phyloP scores from a whole-genome alignment of 2,113 vertebrate species.

The Semnornis frantzii region DNA sequence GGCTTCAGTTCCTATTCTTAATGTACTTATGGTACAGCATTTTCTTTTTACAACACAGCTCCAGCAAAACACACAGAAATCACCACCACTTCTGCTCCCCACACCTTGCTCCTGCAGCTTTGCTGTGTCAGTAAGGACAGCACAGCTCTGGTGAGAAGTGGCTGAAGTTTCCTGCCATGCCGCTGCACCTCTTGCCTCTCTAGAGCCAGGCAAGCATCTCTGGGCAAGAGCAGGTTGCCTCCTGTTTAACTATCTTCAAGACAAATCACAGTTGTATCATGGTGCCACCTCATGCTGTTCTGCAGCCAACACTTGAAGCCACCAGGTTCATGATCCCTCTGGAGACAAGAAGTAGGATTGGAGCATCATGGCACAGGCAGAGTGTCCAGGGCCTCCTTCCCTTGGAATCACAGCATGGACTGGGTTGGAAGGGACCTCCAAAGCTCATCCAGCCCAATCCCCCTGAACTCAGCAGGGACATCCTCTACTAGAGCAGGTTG shows the following conservation, averaged over 20 bases:
- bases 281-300: not conserved
- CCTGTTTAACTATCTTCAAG: not conserved
- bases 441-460: too few species aligned
- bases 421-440: too few species aligned
- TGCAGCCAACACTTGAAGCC: not conserved
- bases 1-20: slow-evolving; percentile 43
- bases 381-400: not conserved
- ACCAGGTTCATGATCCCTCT: not conserved
- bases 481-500: too few species aligned
- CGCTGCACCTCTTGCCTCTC: not conserved
- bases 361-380: not conserved
- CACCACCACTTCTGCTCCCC: not conserved
- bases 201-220: not conserved
- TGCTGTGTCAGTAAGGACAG: not conserved
- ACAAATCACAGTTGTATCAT: not conserved
- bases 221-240: not conserved
- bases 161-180: not conserved
- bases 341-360: not conserved
- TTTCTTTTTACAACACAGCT: not conserved
- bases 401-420: not conserved
- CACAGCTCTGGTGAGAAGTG: not conserved
- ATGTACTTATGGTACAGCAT: slow-evolving; percentile 17
- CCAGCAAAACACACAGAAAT: not conserved
- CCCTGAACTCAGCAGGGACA: too few species aligned
- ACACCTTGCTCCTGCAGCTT: not conserved